Evolutionary conservation across 2,797 vertebrate genomes (phyloP).

Genomic region (Telmatherina bonti): DNA sequence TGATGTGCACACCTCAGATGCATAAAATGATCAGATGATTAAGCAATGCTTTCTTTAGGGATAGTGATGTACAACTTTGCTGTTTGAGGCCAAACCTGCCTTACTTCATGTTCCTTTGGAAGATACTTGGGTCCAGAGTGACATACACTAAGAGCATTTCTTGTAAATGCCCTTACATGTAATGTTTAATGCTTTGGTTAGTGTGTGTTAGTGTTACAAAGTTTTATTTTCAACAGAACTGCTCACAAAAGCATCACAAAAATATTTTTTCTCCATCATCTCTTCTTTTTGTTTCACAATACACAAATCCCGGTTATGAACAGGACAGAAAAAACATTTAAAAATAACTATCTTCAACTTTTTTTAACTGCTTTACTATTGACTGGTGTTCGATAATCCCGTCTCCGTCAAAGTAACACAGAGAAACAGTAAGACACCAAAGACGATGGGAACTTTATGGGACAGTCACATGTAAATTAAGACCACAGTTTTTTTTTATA

Average conservation of each 20-base stretch:
- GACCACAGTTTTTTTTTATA: conserved; percentile 5
- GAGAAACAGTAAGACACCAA: conserved; percentile 20
- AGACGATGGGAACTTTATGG: conserved; percentile 10
- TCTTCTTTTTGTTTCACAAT: conserved; percentile 14
- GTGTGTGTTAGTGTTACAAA: conserved; percentile 8
- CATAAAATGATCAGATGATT: too few species aligned
- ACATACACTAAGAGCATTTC: background rate
- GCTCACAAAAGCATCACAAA: conserved; percentile 26
- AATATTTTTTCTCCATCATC: conserved; percentile 7
- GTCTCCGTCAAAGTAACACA: conserved; percentile 13
- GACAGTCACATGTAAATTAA: conserved; percentile 13
- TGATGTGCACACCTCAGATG: too few species aligned
- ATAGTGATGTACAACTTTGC: background rate
- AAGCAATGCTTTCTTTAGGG: too few species aligned
- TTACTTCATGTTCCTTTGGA: background rate
- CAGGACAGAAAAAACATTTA: conserved; percentile 13
- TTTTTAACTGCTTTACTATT: conserved; percentile 4
- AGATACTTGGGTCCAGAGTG: background rate
- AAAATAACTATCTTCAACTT: conserved; percentile 4
- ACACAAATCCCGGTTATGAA: conserved; percentile 17
- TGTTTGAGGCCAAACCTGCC: background rate
- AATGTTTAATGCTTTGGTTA: conserved; percentile 2
- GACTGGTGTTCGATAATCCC: background rate
- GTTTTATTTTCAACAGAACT: conserved; percentile 45
- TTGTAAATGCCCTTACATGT: background rate